phyloP scores from a whole-genome alignment of 2,797 vertebrate genomes.

The Strix occidentalis region DNA sequence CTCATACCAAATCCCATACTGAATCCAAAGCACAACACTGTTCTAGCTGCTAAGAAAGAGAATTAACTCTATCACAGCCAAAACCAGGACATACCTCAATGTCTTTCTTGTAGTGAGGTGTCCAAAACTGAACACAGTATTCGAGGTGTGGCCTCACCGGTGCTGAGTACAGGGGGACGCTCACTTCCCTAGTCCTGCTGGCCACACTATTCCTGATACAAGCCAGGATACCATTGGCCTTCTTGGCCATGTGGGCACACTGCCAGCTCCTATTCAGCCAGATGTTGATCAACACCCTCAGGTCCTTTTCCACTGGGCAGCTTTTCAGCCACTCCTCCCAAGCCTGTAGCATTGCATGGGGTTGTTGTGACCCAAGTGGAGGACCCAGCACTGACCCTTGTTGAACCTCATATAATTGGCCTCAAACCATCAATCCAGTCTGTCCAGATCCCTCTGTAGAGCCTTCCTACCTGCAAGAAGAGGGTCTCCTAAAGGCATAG shows the following conservation, averaged over 20 bases:
- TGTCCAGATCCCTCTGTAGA: background rate
- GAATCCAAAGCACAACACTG: no score
- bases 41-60: no score
- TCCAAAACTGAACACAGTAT: no score
- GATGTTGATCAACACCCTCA: background rate
- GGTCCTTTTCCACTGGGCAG: no score
- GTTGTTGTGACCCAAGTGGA: background rate
- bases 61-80: no score
- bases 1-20: no score
- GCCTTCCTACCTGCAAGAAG: no score
- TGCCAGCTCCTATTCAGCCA: background rate
- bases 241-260: background rate
- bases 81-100: background rate
- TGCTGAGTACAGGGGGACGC: background rate
- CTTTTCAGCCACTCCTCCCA: background rate
- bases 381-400: background rate
- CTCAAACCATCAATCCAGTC: background rate
- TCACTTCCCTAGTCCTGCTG: background rate
- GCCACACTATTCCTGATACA: background rate
- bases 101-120: background rate
- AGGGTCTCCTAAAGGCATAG: background rate
- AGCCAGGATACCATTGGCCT: background rate
- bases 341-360: background rate
- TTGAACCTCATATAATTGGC: background rate
- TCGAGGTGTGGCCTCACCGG: background rate